phyloP scores from a whole-genome alignment of 2,113 vertebrate species.

The Anolis sagrei region DNA sequence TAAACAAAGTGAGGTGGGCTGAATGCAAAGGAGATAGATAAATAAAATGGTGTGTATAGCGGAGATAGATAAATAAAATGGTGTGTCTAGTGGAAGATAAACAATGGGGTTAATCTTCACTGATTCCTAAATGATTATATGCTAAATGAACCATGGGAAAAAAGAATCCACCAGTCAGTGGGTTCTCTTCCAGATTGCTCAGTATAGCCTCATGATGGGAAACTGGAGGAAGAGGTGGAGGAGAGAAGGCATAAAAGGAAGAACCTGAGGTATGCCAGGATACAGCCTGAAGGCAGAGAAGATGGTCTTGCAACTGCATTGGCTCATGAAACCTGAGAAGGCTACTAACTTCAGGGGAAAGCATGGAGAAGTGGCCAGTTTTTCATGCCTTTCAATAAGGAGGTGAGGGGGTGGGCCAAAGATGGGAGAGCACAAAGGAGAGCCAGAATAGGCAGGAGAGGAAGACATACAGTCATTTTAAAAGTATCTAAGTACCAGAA shows the following conservation, averaged over 20 bases:
- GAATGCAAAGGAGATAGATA: no score
- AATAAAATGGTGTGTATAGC: no score
- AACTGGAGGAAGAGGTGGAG: background rate
- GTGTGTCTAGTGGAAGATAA: no score
- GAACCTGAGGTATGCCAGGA: background rate
- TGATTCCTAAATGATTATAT: no score
- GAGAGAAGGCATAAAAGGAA: background rate
- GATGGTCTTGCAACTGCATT: background rate
- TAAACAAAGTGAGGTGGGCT: no score
- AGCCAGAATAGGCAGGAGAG: constrained; percentile 1
- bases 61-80: no score
- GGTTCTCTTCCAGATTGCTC: background rate
- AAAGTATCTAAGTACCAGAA: background rate
- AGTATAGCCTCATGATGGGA: background rate
- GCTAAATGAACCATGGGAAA: background rate
- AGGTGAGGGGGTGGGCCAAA: background rate
- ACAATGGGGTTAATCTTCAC: no score
- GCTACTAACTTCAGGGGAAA: background rate
- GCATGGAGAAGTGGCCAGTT: background rate
- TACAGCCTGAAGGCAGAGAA: background rate
- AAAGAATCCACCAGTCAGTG: background rate
- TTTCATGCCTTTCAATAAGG: background rate
- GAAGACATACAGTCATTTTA: background rate
- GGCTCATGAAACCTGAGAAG: background rate
- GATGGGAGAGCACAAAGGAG: background rate